Conservation (phyloP, 2,113 vertebrate species). For the Melanerpes aurifrons region DNA sequence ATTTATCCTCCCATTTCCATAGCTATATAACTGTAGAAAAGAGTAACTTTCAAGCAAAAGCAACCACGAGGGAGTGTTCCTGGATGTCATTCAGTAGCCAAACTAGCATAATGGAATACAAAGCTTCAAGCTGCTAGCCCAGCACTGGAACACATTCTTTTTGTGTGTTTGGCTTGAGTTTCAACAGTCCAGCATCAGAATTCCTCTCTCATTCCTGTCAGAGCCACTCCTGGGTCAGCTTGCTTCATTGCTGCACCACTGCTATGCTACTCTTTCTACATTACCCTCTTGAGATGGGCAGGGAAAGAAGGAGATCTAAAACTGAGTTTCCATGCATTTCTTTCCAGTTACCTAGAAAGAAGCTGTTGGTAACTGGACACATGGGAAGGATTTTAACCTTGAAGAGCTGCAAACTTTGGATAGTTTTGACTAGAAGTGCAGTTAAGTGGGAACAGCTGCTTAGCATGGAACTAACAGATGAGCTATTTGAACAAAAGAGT, state of each 20-base stretch:
- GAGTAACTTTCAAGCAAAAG: neutral
- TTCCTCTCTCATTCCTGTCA: neutral
- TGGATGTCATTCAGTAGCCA: neutral
- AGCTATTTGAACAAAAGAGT: neutral
- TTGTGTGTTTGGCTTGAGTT: neutral
- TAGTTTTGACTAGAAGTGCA: neutral
- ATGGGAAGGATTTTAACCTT: slow-evolving; percentile 11
- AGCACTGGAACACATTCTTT: neutral
- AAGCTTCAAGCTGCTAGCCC: neutral
- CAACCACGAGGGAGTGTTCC: neutral
- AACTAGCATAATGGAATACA: neutral
- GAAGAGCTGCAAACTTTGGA: slow-evolving; percentile 1
- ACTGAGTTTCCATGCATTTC: neutral
- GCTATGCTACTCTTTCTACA: neutral
- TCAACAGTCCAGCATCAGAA: neutral
- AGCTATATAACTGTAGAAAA: neutral
- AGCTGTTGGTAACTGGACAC: neutral
- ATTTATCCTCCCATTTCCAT: neutral
- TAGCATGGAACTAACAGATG: neutral
- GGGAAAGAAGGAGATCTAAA: neutral
- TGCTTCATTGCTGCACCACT: neutral
- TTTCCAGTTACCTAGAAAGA: slow-evolving; percentile 1
- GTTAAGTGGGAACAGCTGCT: slow-evolving; percentile 23
- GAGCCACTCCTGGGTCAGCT: neutral
- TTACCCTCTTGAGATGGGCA: neutral